phyloP scores from a whole-genome alignment of 2,113 vertebrate genomes.

The Sphyrna mokarran region DNA sequence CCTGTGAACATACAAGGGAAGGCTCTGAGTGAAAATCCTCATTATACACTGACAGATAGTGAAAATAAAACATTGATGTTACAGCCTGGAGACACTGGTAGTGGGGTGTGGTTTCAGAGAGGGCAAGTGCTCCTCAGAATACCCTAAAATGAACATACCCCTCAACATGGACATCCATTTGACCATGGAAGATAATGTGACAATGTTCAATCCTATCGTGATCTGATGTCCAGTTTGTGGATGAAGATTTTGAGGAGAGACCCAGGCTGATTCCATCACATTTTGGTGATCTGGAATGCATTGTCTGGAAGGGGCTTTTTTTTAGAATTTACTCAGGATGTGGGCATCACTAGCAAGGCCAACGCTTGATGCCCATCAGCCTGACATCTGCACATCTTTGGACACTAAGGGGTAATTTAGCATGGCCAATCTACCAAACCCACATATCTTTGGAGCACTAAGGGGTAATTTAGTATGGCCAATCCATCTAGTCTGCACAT shows the following conservation, averaged over 20 bases:
- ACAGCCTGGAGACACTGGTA: not conserved
- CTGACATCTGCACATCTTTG: too few relatives aligned
- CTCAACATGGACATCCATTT: not conserved
- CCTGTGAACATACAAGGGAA: constrained; percentile 40
- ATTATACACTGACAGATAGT: not conserved
- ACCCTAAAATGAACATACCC: not conserved
- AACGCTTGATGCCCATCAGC: too few relatives aligned
- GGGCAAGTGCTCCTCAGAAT: not conserved
- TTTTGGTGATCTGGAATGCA: too few relatives aligned
- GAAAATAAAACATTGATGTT: not conserved
- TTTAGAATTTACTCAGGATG: too few relatives aligned
- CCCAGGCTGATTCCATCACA: not conserved
- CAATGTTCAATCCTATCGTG: not conserved
- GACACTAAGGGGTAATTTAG: too few relatives aligned
- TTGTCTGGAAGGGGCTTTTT: too few relatives aligned
- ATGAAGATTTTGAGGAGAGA: not conserved
- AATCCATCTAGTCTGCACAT: too few relatives aligned
- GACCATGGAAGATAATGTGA: not conserved
- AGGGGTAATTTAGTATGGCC: too few relatives aligned
- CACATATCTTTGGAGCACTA: too few relatives aligned
- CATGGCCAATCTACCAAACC: too few relatives aligned
- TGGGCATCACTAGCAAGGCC: too few relatives aligned
- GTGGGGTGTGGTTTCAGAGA: not conserved
- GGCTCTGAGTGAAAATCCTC: not conserved
- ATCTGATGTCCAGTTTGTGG: not conserved